Evolutionary conservation across 2,113 vertebrate genomes (phyloP), one percentile per base, ranked within the genome.

Genomic region (Himantopus leucocephalus): DNA sequence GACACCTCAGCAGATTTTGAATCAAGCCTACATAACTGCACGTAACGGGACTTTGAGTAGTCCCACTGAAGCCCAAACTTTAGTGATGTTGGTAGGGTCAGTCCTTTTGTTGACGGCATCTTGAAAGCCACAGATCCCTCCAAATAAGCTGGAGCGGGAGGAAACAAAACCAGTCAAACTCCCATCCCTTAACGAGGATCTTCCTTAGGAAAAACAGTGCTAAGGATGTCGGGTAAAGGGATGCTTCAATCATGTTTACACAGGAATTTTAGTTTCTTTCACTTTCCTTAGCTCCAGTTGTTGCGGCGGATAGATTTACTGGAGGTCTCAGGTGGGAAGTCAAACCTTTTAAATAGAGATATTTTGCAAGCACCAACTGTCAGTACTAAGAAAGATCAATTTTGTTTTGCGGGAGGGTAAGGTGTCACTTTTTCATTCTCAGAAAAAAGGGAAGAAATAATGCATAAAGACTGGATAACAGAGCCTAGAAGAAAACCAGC

Each of bases 301-400:
- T 39, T 96, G 39, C 47, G 89, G 74, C 1, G 1, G 76, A 91
- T 47, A 80, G 88, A 95, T 93, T 89, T 85, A 96, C 82, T 70
- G 68, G 62, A n/a, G 66, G 92, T 93, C 92, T 91, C 88, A 74
- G 85, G 94, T 95, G 96, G 92, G 89, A 96, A 95, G 83, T 83
- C 92, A 96, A 95, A 79, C 82, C 66, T 87, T 91, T 92, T 89
- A 94, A 93, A 92, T 82, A 37, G 93, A 95, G 85, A 79, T 95
- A 96, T 75, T 96, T 94, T 92, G 85, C 87, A 80, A 89, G 83
- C 88, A 90, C 52, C 71, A 89, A 85, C 82, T 55, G 84, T 72
- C 82, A 90, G 78, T 73, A 66, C 63, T 47, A 52, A 95, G 90
- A 77, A 95, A 83, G 94, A 96, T 80, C 95, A 94, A 62, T 89